Percentiles rank a stretch among this genome's conserved stretches.
These are phyloP conservation scores for Catharus fuscescens DNA, from an alignment of 2,113 vertebrate species.

Conservation along the genomic window DNA sequence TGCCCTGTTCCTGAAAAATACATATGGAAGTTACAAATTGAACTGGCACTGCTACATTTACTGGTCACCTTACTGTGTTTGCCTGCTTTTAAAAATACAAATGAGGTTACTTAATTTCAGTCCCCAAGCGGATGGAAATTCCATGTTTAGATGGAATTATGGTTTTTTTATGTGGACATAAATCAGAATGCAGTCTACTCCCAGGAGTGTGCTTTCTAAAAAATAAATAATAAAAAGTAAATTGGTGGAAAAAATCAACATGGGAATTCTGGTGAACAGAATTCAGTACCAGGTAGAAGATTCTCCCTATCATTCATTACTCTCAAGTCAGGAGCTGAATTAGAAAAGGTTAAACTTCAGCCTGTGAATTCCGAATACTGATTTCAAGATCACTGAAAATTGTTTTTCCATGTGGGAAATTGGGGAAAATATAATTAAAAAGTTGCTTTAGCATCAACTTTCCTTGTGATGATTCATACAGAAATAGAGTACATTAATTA, in stretches of 20 bases:
- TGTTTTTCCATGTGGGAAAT: background rate
- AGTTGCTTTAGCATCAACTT: background rate
- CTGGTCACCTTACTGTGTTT: background rate
- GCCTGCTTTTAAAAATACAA: background rate
- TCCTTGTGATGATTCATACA: background rate
- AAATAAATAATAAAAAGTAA: background rate
- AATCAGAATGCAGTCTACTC: background rate
- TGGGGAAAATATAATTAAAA: background rate
- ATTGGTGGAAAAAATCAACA: background rate
- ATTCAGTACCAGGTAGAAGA: background rate
- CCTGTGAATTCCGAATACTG: background rate
- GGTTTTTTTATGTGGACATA: fast-evolving
- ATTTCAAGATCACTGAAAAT: background rate
- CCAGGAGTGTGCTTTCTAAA: background rate
- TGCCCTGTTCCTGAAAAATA: background rate
- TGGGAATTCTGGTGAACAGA: background rate
- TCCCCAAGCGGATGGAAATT: background rate
- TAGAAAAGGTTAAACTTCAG: background rate
- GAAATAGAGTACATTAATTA: background rate
- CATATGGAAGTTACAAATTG: background rate
- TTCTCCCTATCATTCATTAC: background rate
- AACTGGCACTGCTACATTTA: background rate
- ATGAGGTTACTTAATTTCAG: background rate
- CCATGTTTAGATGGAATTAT: background rate
- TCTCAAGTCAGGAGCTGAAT: background rate